These are phyloP conservation scores for Diplodus sargus DNA, from an alignment of 2,797 vertebrate genomes.

Conservation along the genomic window DNA sequence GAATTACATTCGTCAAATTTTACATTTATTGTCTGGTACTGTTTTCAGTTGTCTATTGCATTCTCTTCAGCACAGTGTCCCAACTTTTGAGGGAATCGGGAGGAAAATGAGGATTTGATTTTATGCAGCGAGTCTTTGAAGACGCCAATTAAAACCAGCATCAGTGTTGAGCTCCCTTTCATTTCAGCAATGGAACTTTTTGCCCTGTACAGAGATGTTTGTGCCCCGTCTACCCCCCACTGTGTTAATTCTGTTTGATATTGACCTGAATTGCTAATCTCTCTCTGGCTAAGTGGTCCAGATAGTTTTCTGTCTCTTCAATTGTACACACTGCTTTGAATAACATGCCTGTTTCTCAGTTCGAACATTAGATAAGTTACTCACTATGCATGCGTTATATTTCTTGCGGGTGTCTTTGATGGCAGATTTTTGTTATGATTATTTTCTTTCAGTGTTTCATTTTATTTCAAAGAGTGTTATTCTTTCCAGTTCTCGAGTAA, in stretches of 20 bases:
- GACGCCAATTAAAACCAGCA: slow-evolving; percentile 14
- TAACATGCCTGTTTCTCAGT: no score
- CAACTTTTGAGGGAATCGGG: no score
- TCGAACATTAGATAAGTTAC: no score
- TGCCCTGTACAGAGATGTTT: slow-evolving; percentile 9
- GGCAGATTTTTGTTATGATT: neutral
- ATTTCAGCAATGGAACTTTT: slow-evolving; percentile 29
- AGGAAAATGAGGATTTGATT: slow-evolving; percentile 10
- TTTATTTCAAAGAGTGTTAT: slow-evolving; percentile 3
- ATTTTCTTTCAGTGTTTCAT: neutral
- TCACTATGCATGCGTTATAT: no score
- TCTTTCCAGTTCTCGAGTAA: slow-evolving; percentile 11
- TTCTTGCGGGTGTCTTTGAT: neutral
- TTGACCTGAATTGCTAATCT: slow-evolving; percentile 45
- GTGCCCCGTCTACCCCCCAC: slow-evolving; percentile 28
- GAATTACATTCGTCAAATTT: no score
- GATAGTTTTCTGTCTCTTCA: slow-evolving; percentile 19
- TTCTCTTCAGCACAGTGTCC: no score
- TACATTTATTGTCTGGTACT: no score
- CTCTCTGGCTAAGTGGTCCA: slow-evolving; percentile 25
- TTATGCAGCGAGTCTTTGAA: slow-evolving; percentile 8
- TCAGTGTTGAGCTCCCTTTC: slow-evolving; percentile 17
- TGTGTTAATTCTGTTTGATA: slow-evolving; percentile 52
- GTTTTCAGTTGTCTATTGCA: no score
- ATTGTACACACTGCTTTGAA: neutral